A percentile compares a stretch with the other conserved stretches of the same genome.
These are phyloP conservation scores for Cydia splendana DNA, from an alignment of 1,140 invertebrate species.

Conservation along the genomic window DNA sequence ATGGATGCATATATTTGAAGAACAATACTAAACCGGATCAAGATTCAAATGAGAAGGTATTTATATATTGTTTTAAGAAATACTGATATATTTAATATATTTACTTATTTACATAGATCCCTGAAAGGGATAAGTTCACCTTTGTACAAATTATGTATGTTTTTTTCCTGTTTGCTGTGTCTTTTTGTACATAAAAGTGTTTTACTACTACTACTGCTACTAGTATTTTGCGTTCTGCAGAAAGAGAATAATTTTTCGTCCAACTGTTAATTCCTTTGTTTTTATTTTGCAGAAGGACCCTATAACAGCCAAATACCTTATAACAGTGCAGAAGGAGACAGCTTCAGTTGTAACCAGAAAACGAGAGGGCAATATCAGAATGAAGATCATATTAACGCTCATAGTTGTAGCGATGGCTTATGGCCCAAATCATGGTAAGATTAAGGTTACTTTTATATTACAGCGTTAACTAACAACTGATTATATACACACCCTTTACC, in stretches of 20 bases:
- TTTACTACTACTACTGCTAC: too few species aligned
- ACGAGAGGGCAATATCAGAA: slow-evolving; percentile 54
- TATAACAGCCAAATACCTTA: slow-evolving; percentile 48
- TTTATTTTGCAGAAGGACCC: slow-evolving; percentile 47
- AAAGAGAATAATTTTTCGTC: neutral
- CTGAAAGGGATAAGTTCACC: too few species aligned
- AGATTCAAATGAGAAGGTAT: slow-evolving; percentile 47
- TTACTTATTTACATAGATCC: too few species aligned
- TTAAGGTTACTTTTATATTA: too few species aligned
- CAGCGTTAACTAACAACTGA: too few species aligned
- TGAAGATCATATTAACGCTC: slow-evolving; percentile 63
- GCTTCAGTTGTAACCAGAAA: slow-evolving; percentile 62
- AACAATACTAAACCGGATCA: slow-evolving; percentile 57
- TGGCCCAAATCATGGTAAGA: slow-evolving; percentile 69
- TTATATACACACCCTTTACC: too few species aligned
- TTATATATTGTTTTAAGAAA: too few species aligned
- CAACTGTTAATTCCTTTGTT: neutral
- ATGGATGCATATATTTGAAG: slow-evolving; percentile 65
- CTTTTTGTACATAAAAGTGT: too few species aligned
- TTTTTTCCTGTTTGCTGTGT: too few species aligned
- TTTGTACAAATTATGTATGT: too few species aligned
- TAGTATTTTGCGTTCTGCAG: neutral
- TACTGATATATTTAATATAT: too few species aligned
- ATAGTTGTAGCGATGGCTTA: slow-evolving; percentile 65
- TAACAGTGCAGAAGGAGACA: slow-evolving; percentile 64